Percentiles rank a stretch among this genome's conserved stretches.
Evolutionary conservation across 2,113 vertebrate species (phyloP).

Genomic region (Amphiprion percula): DNA sequence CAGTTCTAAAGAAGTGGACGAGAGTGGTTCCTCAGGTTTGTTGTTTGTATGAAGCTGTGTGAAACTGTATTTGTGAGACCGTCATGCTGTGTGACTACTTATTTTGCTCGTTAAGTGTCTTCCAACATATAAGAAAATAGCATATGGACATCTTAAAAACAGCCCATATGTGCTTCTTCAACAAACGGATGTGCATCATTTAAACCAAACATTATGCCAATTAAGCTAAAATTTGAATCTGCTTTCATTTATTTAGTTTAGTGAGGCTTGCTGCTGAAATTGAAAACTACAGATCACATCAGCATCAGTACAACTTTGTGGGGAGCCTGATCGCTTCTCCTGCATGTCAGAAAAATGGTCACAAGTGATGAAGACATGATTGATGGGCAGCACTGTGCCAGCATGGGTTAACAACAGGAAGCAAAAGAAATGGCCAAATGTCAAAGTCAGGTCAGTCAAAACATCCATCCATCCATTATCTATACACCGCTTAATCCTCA

Average conservation of each 20-base stretch:
- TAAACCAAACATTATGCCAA: conserved; percentile 8
- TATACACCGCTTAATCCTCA: no score
- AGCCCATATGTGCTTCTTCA: background rate
- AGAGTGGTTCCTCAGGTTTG: no score
- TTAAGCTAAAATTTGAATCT: conserved; percentile 12
- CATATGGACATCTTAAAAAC: no score
- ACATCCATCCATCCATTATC: no score
- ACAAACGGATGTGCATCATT: background rate
- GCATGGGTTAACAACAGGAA: conserved; percentile 44
- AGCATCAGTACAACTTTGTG: background rate
- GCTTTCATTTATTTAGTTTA: conserved; percentile 14
- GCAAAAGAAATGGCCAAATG: conserved; percentile 39
- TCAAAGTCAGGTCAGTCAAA: conserved; percentile 59
- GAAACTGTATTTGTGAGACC: no score
- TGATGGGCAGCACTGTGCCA: conserved; percentile 32
- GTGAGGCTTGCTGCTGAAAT: background rate
- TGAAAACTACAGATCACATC: conserved; percentile 11
- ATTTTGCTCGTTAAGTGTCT: no score
- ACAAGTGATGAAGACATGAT: conserved; percentile 47
- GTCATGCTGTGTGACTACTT: no score
- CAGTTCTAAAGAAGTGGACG: no score
- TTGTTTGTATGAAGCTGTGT: no score
- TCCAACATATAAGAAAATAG: no score
- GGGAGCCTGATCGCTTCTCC: conserved; percentile 1
- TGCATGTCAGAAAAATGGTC: conserved; percentile 35